Conservation (phyloP, 2,113 vertebrate species). For the Hiodon alosoides region DNA sequence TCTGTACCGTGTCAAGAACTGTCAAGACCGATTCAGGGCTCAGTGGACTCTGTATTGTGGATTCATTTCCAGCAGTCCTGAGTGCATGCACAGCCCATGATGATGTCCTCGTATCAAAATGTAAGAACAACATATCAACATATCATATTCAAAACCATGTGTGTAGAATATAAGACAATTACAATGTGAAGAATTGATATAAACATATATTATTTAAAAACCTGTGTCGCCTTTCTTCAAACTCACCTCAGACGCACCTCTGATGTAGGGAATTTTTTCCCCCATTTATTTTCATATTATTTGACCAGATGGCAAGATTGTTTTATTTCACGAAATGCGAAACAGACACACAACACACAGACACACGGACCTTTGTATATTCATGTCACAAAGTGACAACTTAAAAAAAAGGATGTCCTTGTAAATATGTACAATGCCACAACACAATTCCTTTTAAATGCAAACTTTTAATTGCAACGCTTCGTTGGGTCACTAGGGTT, state of each 20-base stretch:
- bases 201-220: slow-evolving; percentile 58
- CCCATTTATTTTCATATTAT: too few relatives aligned
- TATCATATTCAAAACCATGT: slow-evolving; percentile 53
- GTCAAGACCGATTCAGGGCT: slow-evolving; percentile 64
- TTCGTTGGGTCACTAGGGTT: background rate
- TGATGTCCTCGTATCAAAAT: slow-evolving; percentile 44
- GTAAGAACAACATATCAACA: slow-evolving; percentile 40
- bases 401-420: too few relatives aligned
- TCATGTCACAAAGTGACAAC: too few relatives aligned
- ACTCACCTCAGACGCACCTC: slow-evolving; percentile 4
- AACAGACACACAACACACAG: too few relatives aligned
- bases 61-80: slow-evolving; percentile 75
- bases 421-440: too few relatives aligned
- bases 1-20: slow-evolving; percentile 62
- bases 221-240: slow-evolving; percentile 15
- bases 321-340: too few relatives aligned
- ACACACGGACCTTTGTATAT: too few relatives aligned
- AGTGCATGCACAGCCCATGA: slow-evolving; percentile 73
- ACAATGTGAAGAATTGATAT: slow-evolving; percentile 57
- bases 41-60: slow-evolving; percentile 72
- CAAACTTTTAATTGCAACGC: too few relatives aligned
- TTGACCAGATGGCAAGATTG: background rate
- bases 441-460: too few relatives aligned
- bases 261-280: background rate
- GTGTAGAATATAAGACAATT: slow-evolving; percentile 53